Base-by-base conservation (phyloP, 2,113 vertebrate genomes). In the Dendropsophus ebraccatus region DNA sequence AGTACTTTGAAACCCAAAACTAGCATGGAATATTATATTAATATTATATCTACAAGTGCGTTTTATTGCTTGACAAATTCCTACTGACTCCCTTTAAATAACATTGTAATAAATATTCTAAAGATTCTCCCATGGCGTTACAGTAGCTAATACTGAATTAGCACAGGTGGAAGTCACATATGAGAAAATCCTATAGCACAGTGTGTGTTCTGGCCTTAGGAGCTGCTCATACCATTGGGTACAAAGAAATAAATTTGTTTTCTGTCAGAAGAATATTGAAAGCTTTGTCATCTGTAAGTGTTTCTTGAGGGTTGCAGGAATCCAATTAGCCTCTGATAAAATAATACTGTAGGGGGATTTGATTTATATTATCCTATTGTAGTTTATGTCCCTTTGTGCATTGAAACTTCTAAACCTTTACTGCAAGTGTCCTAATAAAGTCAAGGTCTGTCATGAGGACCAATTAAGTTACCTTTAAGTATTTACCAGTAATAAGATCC, bases 261-360 rank as follows among this genome's bases (percentile, higher is more conserved):
- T 84, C 83, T 84, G 83, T 62, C 83, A 77, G 72, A 62, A 84
- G 73, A 75, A 76, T 84, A 84, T 84, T 76, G 54, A 84, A 84
- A 84, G 72, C 72, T 84, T 84, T 84, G 83, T 77, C 83, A 84
- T 84, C 54, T 76, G 37, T 84, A 84, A 84, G 70, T 84, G 73
- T 84, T 76, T 84, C 83, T 84, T 32, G 56, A 84, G 83, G 72
- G 72, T 77, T 84, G 72, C 54, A 76, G 56, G 35, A 84, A 84
- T 84, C 83, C 83, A 84, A 84, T 84, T 84, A 84, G 72, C 73
- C 72, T 49, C 62, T 84, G 83, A 84, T 84, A 65, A 84, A 76
- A 84, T 77, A 84, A 75, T 56, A 76, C 83, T 76, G 72, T 84
- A 62, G 83, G 83, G 72, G 73, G n/a, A 76, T 75, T 84, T 84